A percentile compares a stretch with the other conserved stretches of the same genome.
These are phyloP conservation scores for Pseudachorutes palmiensis DNA, from an alignment of 1,140 invertebrate genomes.

Conservation along the genomic window DNA sequence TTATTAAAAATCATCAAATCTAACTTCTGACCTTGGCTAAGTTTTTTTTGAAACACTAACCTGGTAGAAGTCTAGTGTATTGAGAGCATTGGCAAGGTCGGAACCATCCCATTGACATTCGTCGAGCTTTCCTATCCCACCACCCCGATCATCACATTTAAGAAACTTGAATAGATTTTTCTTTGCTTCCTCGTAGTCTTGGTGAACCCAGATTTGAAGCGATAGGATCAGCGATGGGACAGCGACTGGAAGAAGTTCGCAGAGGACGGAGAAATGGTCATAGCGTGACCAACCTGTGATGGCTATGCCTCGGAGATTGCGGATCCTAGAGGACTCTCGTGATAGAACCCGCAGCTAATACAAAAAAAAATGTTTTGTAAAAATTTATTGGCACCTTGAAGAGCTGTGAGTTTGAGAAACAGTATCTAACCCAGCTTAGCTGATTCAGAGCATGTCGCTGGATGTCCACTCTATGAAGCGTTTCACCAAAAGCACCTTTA, in stretches of 20 bases:
- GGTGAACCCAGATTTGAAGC: conserved; percentile 16
- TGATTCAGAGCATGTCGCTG: conserved; percentile 47
- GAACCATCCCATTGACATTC: conserved; percentile 19
- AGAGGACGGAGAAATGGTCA: conserved; percentile 59
- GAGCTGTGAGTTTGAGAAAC: not conserved
- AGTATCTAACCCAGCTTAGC: conserved; percentile 24
- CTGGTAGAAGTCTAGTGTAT: conserved; percentile 11
- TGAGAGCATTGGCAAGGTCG: conserved; percentile 8
- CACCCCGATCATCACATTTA: conserved; percentile 13
- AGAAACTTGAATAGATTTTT: conserved; percentile 3
- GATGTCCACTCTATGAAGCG: conserved; percentile 47
- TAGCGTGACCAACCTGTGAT: conserved; percentile 72
- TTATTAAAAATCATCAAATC: not conserved
- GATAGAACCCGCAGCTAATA: conserved; percentile 19
- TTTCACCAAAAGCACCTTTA: conserved; percentile 44
- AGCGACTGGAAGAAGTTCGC: conserved; percentile 56
- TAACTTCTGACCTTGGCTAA: not conserved
- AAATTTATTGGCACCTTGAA: no score
- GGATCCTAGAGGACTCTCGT: conserved; percentile 19
- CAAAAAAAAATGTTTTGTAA: conserved; percentile 1
- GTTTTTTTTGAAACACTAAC: not conserved
- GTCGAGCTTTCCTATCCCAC: not conserved
- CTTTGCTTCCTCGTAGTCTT: not conserved
- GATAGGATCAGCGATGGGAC: conserved; percentile 53
- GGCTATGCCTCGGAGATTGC: conserved; percentile 41